These are phyloP conservation scores for Mustela nigripes DNA, from an alignment of 2,113 vertebrate species.

Conservation along the genomic window DNA sequence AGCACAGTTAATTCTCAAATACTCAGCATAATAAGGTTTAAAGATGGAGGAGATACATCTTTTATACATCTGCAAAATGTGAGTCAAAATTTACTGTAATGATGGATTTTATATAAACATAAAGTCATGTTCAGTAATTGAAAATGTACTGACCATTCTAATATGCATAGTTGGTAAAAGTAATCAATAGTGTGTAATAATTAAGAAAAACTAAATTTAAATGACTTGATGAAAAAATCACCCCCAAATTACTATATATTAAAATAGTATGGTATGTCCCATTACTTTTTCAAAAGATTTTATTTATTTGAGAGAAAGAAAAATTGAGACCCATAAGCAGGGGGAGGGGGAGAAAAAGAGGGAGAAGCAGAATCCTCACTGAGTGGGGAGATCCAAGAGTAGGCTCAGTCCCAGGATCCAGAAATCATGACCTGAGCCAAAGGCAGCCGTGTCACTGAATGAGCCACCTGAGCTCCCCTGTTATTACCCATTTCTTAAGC, in stretches of 20 bases:
- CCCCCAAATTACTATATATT: background rate
- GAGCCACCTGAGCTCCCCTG: background rate
- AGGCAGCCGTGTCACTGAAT: background rate
- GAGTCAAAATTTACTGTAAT: background rate
- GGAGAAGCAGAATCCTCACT: background rate
- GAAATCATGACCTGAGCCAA: background rate
- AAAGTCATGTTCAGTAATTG: background rate
- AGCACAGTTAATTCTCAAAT: background rate
- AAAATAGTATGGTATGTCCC: background rate
- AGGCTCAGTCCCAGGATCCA: background rate
- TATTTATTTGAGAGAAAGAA: background rate
- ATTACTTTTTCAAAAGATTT: background rate
- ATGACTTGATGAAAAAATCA: background rate
- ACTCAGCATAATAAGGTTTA: background rate
- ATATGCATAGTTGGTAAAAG: background rate
- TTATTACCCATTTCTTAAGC: background rate
- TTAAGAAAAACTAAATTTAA: slow-evolving; percentile 3
- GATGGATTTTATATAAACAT: background rate
- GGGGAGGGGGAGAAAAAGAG: background rate
- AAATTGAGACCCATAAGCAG: background rate
- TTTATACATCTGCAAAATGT: background rate
- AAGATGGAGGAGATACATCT: background rate
- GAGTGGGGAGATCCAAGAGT: background rate
- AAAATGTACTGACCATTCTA: background rate
- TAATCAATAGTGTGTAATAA: background rate